Percentiles rank a stretch among this genome's conserved stretches.
Evolutionary conservation across 2,113 vertebrate species (phyloP).

Genomic region (Ornithorhynchus anatinus): DNA sequence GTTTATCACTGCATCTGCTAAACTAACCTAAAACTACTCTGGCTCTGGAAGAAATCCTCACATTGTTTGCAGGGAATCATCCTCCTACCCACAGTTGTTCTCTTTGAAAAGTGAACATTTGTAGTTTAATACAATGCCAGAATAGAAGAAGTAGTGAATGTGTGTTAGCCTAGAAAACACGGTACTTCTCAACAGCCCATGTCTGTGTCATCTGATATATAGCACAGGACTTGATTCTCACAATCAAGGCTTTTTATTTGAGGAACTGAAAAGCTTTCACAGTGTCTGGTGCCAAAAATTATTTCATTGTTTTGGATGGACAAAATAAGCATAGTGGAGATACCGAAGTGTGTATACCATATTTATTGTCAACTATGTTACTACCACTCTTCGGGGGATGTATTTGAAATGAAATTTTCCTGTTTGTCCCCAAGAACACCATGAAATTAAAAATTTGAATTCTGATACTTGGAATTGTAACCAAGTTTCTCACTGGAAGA

Average conservation of each 20-base stretch:
- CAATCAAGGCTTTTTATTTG: neutral
- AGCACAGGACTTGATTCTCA: neutral
- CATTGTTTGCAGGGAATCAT: neutral
- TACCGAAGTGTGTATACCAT: neutral
- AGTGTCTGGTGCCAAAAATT: neutral
- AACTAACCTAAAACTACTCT: neutral
- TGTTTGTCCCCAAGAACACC: neutral
- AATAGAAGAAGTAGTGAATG: neutral
- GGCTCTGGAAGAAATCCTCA: neutral
- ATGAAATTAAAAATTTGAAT: neutral
- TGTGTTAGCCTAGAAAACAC: neutral
- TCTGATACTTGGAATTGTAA: too few species aligned
- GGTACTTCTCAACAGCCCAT: neutral
- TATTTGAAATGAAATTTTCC: neutral
- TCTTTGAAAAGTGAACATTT: neutral
- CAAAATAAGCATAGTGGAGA: neutral
- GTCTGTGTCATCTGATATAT: neutral
- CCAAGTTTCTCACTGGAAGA: too few species aligned
- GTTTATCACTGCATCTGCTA: neutral
- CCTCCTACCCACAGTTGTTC: neutral
- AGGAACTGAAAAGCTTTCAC: neutral
- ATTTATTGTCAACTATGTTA: neutral
- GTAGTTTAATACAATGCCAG: conserved; percentile 4
- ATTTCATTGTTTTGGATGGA: neutral
- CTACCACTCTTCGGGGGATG: neutral